Conservation (phyloP, 1,140 invertebrate species). For the Conus betulinus region DNA sequence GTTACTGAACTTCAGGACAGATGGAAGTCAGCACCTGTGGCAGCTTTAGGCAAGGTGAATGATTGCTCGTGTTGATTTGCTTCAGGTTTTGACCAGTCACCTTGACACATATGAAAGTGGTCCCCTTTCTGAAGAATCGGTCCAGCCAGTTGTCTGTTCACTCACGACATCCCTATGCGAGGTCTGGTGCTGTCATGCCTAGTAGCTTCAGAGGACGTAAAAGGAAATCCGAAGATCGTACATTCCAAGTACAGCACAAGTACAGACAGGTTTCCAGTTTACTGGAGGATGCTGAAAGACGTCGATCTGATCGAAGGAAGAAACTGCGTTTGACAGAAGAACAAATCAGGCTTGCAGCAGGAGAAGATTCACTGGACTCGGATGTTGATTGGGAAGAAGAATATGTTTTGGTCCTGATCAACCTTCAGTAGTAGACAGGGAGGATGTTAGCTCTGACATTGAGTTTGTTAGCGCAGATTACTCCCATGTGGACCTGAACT, state of each 20-base stretch:
- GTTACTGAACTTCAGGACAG: neutral
- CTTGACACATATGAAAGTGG: neutral
- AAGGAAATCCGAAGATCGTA: neutral
- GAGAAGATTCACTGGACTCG: neutral
- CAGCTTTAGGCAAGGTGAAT: neutral
- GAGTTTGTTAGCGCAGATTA: slow-evolving; percentile 30
- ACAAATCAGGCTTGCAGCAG: neutral
- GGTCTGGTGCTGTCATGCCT: neutral
- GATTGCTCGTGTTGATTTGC: neutral
- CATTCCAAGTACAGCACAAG: neutral
- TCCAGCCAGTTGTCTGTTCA: neutral
- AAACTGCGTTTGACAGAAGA: neutral
- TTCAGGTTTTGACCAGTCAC: neutral
- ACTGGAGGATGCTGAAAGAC: neutral
- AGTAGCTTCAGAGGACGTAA: neutral
- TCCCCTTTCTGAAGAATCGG: neutral
- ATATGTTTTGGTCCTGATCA: neutral
- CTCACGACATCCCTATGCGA: neutral
- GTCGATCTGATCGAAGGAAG: neutral
- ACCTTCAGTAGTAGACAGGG: neutral
- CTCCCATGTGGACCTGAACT: neutral
- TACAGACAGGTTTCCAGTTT: neutral
- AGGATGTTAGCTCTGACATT: neutral
- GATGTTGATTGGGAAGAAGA: neutral
- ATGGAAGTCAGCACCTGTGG: neutral